Base-by-base conservation (phyloP, 2,797 vertebrate genomes). In the Acanthopagrus latus region DNA sequence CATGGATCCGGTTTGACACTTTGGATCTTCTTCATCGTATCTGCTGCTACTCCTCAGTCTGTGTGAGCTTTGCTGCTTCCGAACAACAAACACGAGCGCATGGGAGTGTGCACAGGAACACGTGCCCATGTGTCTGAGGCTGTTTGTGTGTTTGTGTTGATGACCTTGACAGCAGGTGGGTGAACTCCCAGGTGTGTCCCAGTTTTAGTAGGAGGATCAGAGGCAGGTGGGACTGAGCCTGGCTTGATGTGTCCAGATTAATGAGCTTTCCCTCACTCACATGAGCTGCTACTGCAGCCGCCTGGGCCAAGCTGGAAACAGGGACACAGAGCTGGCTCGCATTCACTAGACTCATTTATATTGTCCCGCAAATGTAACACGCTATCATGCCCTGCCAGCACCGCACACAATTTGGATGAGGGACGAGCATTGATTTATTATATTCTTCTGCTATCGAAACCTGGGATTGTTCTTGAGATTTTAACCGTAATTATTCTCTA, bases 131-230 rank as follows among this genome's bases (percentile, higher is more conserved):
- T 78, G 80, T 82, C 74, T 75, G 73, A 66, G 76, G 27, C 68
- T 67, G 80, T 86, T 74, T 65, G 64, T 77, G 73, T 80, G 78
- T 75, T 82, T 78, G 74, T 81, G 82, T 76, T 76, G 84, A 84
- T 90, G 89, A 91, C 90, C 88, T 86, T 87, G 85, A 86, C 87
- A 86, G 94, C 88, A 91, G 92, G 91, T 91, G 89, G 89, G 85
- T 92, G 87, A 94, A 93, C 91, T 93, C 93, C 90, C 92, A 93
- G 91, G 91, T 93, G 93, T 92, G 95, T 84, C 94, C 94, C 90
- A 94, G 88, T 94, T 95, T 93, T 91, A 79, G 88, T 73, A 83
- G 86, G 90, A 92, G 89, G 89, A 90, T 92, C 89, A 88, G 74
- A 87, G 84, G 90, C 93, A 95, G 93, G 93, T 93, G 91, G 93